Evolutionary conservation across 2,797 vertebrate genomes (phyloP).

Genomic region (Anguilla megastoma): DNA sequence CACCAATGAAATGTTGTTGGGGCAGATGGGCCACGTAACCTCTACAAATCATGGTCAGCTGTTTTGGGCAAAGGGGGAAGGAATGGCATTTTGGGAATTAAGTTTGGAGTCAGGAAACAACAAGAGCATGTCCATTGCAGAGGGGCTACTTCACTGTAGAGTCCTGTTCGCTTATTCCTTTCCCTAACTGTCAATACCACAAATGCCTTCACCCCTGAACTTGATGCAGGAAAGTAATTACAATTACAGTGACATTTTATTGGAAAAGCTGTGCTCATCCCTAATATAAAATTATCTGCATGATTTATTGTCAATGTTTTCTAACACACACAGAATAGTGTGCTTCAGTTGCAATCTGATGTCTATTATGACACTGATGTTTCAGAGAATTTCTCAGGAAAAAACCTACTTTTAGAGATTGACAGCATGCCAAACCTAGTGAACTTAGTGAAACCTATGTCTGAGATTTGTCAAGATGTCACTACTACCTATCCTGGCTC

Average conservation of each 20-base stretch:
- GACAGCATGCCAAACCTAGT: background rate
- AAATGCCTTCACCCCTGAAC: background rate
- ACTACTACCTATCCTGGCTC: background rate
- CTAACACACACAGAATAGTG: background rate
- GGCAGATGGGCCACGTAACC: background rate
- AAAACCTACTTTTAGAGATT: background rate
- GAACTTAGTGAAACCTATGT: background rate
- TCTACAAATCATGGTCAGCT: background rate
- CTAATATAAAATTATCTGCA: background rate
- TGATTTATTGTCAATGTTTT: background rate
- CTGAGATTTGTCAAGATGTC: background rate
- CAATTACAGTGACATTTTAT: background rate
- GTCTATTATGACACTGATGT: background rate
- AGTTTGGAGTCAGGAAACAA: background rate
- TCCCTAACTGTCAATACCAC: background rate
- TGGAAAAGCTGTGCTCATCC: background rate
- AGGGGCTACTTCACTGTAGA: background rate
- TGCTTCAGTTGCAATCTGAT: background rate
- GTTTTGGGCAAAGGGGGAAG: background rate
- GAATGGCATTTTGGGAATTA: background rate
- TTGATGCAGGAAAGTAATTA: background rate
- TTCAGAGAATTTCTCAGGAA: background rate
- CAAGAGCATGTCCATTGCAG: background rate
- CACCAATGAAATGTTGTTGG: slow-evolving; percentile 2
- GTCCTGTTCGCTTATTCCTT: background rate